Percentiles rank a stretch among this genome's conserved stretches.
Evolutionary conservation across 2,113 vertebrate genomes (phyloP).

Genomic region (Notothenia rossii): DNA sequence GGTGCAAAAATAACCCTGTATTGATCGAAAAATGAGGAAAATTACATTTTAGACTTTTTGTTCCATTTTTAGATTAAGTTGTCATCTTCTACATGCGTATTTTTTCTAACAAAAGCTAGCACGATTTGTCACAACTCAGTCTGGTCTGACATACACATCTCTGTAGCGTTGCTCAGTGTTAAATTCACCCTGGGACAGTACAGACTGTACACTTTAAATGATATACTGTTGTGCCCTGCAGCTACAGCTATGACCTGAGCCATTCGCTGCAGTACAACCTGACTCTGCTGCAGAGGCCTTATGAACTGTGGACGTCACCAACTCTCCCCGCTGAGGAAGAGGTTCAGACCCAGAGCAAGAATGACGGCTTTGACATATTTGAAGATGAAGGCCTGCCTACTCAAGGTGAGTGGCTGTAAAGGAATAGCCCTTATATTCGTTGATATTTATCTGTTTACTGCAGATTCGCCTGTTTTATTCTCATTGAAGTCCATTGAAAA

Average conservation of each 20-base stretch:
- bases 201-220: not conserved
- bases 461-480: not conserved
- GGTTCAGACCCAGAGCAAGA: constrained; percentile 83
- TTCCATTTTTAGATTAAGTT: not conserved
- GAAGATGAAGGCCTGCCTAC: constrained; percentile 94
- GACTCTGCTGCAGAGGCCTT: constrained; percentile 89
- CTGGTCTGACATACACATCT: not conserved
- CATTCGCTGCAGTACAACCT: constrained; percentile 98
- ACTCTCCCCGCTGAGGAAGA: constrained; percentile 74
- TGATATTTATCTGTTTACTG: not conserved
- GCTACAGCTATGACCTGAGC: constrained; percentile 98
- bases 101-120: not conserved
- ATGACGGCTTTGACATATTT: constrained; percentile 98
- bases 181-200: not conserved
- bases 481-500: not conserved
- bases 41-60: not conserved
- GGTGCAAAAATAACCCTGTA: not conserved
- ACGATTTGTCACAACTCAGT: not conserved
- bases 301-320: constrained; percentile 81
- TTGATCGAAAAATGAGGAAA: not conserved
- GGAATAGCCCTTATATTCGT: not conserved
- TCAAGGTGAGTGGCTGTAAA: constrained; percentile 80
- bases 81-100: not conserved
- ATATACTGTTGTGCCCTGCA: constrained; percentile 67
- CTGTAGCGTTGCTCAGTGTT: too few species aligned